Evolutionary conservation across 2,113 vertebrate species (phyloP), one percentile per base, ranked within the genome.

Genomic region (Microcebus tavaratra): DNA sequence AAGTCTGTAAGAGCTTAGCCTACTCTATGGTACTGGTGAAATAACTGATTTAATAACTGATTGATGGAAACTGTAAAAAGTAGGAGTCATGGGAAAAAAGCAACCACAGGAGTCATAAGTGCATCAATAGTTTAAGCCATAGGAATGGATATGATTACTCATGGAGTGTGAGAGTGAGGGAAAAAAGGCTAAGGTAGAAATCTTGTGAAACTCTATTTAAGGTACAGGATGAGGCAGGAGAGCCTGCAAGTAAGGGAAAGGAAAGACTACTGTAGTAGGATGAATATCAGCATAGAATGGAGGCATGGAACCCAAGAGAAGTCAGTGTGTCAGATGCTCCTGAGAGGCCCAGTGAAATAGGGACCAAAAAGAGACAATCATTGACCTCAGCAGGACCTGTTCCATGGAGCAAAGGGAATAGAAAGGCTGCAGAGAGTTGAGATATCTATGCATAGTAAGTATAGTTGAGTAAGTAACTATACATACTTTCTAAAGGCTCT

Each of bases 61-160:
- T 31, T 96, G 31, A 5, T 89, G 25, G 67, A 63, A 91, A 86
- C 75, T 45, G 12, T 90, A 83, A 87, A 96, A 65, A 36, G 75
- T 80, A 84, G 65, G 67, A 93, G n/a, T 96, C 53, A 17, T 70
- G 42, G 61, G 6, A 45, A 82, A 91, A 95, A 97, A 78, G 73
- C 63, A 81, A 15, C 65, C 53, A 73, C 13, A 7, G 72, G n/a
- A 79, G 13, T 82, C 34, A 18, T 53, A 55, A 84, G 21, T 57
- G 2, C n/a, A n/a, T 61, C 20, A 42, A 31, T 95, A 90, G 36
- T 61, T 70, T 95, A 78, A 82, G 45, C 76, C 57, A 2, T 57
- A 65, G 34, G 48, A 61, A 45, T 78, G 36, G 21, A 55, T 81
- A 21, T 42, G 42, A 80, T 95, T 27, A 82, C 23, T 6, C 12